A percentile compares a stretch with the other conserved stretches of the same genome.
Conservation (phyloP, 2,888 invertebrate genomes). For the Nomada lathburiana region DNA sequence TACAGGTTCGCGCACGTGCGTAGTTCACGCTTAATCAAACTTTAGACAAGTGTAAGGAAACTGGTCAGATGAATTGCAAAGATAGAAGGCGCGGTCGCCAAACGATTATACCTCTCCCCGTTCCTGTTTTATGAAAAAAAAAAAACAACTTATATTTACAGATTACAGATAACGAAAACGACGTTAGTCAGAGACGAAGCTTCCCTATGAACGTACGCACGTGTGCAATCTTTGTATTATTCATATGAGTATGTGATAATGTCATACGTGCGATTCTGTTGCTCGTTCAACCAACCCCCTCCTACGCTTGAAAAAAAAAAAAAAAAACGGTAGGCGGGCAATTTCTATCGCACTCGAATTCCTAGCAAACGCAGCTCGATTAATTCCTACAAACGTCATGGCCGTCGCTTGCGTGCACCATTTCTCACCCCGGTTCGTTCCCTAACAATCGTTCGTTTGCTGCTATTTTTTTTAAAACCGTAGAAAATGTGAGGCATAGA, state of each 20-base stretch:
- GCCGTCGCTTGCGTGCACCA: background rate
- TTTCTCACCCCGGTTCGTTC: background rate
- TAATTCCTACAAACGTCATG: background rate
- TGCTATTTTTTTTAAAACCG: constrained; percentile 52
- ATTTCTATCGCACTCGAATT: background rate
- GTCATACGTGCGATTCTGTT: background rate
- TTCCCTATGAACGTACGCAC: constrained; percentile 17
- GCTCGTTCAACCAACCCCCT: background rate
- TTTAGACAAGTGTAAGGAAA: background rate
- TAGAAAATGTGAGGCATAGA: constrained; percentile 72
- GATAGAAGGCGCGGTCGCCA: background rate
- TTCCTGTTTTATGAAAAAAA: constrained; percentile 13
- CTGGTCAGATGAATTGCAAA: background rate
- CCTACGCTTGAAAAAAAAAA: no score
- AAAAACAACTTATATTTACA: constrained; percentile 29
- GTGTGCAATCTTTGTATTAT: constrained; percentile 10
- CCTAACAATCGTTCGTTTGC: constrained; percentile 5
- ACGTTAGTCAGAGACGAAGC: constrained; percentile 11
- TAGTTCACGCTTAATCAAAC: background rate
- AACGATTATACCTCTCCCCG: constrained; percentile 4
- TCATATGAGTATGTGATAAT: constrained; percentile 2
- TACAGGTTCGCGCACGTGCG: constrained; percentile 10
- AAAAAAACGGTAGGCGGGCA: no score
- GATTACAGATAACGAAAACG: constrained; percentile 14
- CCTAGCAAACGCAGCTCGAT: background rate